phyloP scores from a whole-genome alignment of 2,113 vertebrate genomes.

The Sceloporus tristichus region DNA sequence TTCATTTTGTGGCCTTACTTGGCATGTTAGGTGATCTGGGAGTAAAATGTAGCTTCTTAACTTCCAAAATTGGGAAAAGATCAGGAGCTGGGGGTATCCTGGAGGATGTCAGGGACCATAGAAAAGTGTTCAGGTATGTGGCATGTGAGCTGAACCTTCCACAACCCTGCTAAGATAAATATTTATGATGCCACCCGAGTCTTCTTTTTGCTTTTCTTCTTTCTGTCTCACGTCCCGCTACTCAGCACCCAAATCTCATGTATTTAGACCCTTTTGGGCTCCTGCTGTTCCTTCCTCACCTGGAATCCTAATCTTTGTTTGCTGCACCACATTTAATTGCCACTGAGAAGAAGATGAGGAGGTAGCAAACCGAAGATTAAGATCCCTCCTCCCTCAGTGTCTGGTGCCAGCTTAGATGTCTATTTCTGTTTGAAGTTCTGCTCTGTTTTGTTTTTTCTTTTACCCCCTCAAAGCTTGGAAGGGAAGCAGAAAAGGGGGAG shows the following conservation, averaged over 20 bases:
- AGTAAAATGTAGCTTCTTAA: too few species aligned
- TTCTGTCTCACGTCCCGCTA: background rate
- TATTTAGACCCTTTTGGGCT: background rate
- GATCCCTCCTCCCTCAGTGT: background rate
- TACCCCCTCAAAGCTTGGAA: background rate
- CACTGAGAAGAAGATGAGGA: background rate
- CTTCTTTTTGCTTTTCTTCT: background rate
- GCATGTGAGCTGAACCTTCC: too few species aligned
- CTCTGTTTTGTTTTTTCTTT: background rate
- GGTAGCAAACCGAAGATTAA: constrained; percentile 15
- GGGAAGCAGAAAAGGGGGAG: background rate
- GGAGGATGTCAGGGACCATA: too few species aligned
- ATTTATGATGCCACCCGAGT: background rate
- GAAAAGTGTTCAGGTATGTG: too few species aligned
- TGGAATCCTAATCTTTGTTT: constrained; percentile 16
- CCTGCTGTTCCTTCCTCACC: background rate
- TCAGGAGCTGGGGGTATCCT: too few species aligned
- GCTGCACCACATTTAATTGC: constrained; percentile 10
- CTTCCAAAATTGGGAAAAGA: too few species aligned
- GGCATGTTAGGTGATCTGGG: too few species aligned
- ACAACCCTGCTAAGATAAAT: too few species aligned
- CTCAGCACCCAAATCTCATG: background rate
- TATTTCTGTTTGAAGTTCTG: constrained; percentile 23
- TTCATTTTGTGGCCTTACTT: background rate
- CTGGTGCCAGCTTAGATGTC: constrained; percentile 20